Evolutionary conservation across 2,113 vertebrate genomes (phyloP), one percentile per base, ranked within the genome.

Genomic region (Erpornis zantholeuca): DNA sequence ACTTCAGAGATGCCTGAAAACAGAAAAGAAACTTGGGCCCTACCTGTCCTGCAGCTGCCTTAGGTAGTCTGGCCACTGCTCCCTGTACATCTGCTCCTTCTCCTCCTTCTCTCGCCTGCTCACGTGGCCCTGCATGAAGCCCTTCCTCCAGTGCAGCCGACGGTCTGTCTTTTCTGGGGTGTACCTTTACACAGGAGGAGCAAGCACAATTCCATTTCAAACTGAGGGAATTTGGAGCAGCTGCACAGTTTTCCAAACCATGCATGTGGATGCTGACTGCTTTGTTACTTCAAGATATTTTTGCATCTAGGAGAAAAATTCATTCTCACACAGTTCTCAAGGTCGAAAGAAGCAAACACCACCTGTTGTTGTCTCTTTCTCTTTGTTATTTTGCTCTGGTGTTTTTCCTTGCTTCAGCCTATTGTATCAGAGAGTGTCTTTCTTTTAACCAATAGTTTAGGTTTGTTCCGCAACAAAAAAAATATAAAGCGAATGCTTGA

Each of bases 61-160:
- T 11, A 99, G 68, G 66, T 98, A 99, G 86, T 96, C 96, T 24
- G 99, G 98, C 99, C 99, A 99, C 38, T 97, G 98, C 38, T 99
- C 98, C n/a, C 94, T 97, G 97, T 99, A 99, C 82, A 99, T 96
- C 5, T 98, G 96, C 95, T 99, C 99, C 57, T 98, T 99, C 88
- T 98, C 97, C 97, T 99, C 98, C 92, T 99, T 99, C 63, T 99
- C 99, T 45, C 98, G 98, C 66, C 98, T 98, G 66, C 98, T 97
- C 29, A 98, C 73, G 3, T 95, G 98, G 10, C 99, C 99, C 71
- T 99, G 99, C 99, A 99, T 98, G 97, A 99, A 99, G 33, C 98
- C 95, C 54, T 96, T 99, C 96, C 98, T 99, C 97, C 98, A 98
- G 9, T 97, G 97, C 2, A 98, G 97, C 27, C 98, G 98, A 1